A percentile compares a stretch with the other conserved stretches of the same genome.
These are phyloP conservation scores for Eonycteris spelaea DNA, from an alignment of 2,113 vertebrate genomes.

Conservation along the genomic window DNA sequence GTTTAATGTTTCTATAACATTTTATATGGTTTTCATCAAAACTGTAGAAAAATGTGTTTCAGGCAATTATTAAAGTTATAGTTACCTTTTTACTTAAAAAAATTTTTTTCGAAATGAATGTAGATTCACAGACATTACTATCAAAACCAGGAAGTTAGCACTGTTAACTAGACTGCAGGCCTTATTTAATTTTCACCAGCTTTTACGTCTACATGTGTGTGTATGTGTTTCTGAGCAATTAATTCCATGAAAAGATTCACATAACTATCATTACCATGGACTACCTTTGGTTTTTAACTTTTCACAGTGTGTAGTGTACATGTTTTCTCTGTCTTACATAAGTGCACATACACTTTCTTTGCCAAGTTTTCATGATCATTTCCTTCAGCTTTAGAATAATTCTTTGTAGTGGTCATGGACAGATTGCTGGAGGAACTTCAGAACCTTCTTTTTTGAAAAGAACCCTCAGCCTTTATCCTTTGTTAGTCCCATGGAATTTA, in stretches of 20 bases:
- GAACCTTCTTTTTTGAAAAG: conserved; percentile 5
- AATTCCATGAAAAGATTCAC: not conserved
- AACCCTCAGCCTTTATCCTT: not conserved
- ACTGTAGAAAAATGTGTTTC: not conserved
- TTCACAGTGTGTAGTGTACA: not conserved
- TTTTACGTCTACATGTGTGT: not conserved
- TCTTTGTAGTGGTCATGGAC: not conserved
- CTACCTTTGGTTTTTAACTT: conserved; percentile 2
- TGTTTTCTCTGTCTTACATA: not conserved
- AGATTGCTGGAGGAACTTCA: not conserved
- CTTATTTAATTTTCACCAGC: not conserved
- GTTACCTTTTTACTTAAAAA: not conserved
- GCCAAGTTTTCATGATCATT: not conserved
- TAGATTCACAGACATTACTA: not conserved
- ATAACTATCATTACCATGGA: not conserved
- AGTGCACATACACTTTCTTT: not conserved
- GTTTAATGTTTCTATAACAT: not conserved
- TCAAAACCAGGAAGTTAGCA: conserved; percentile 1
- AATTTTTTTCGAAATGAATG: conserved; percentile 7
- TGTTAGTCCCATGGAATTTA: not conserved
- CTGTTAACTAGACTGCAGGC: not conserved
- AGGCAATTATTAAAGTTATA: conserved; percentile 14
- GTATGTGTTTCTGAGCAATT: not conserved
- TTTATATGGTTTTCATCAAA: not conserved
- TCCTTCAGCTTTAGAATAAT: not conserved